phyloP scores from a whole-genome alignment of 1,140 invertebrate species.

The Drosophila orosa region DNA sequence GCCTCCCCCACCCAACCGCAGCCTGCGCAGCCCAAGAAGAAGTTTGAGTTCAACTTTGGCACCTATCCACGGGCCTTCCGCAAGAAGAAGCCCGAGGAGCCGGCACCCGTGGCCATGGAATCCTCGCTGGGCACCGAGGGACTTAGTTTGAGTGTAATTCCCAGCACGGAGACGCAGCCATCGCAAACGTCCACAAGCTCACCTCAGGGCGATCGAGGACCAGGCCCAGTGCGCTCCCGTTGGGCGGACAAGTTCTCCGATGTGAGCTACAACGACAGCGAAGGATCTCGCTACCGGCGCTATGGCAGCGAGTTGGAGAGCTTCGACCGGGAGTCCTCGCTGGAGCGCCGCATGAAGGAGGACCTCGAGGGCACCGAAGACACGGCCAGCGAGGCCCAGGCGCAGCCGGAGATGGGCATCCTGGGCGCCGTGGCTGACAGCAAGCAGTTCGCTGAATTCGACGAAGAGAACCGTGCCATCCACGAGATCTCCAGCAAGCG shows the following conservation, averaged over 20 bases:
- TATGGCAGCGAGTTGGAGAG: slow-evolving; percentile 83
- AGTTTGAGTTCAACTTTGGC: slow-evolving; percentile 89
- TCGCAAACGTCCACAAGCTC: slow-evolving; percentile 85
- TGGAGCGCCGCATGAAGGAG: slow-evolving; percentile 81
- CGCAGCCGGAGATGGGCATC: slow-evolving; percentile 68
- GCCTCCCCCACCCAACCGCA: slow-evolving; percentile 56
- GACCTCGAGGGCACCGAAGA: slow-evolving; percentile 71
- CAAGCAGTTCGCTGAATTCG: slow-evolving; percentile 82
- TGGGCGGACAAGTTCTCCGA: slow-evolving; percentile 86
- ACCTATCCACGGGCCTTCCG: slow-evolving; percentile 91
- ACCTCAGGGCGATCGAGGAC: slow-evolving; percentile 84
- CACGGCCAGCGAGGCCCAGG: slow-evolving; percentile 69
- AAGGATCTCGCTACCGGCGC: slow-evolving; percentile 75
- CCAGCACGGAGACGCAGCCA: slow-evolving; percentile 82
- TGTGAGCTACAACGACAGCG: slow-evolving; percentile 84
- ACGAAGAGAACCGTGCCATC: slow-evolving; percentile 83
- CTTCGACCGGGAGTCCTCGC: slow-evolving; percentile 84
- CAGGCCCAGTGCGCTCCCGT: slow-evolving; percentile 82
- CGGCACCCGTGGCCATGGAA: slow-evolving; percentile 43
- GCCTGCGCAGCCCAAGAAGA: slow-evolving; percentile 85
- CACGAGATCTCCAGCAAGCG: slow-evolving; percentile 81
- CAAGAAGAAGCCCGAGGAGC: slow-evolving; percentile 86
- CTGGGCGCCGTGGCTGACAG: slow-evolving; percentile 70
- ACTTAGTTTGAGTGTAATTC: slow-evolving; percentile 74
- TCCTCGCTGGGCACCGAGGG: slow-evolving; percentile 79